Conservation (phyloP, 2,797 vertebrate species). For the Sebastes taczanowskii region DNA sequence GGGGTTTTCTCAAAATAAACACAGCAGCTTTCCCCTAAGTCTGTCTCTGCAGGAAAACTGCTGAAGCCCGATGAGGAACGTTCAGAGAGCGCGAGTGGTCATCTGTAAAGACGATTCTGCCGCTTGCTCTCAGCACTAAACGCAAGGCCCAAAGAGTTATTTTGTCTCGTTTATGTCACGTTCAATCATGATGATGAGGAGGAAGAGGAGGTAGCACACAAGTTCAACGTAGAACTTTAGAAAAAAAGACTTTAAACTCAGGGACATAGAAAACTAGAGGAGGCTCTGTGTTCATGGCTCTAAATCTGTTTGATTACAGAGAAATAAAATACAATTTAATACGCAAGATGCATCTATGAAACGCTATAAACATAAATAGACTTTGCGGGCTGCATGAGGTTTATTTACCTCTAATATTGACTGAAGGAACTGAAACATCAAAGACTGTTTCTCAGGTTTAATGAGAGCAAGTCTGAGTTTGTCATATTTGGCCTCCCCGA, state of each 20-base stretch:
- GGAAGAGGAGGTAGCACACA: neutral
- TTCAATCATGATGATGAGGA: conserved; percentile 26
- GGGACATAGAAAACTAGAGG: neutral
- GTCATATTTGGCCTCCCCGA: conserved; percentile 20
- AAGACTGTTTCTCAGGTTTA: conserved; percentile 33
- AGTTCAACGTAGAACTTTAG: neutral
- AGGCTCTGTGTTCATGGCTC: neutral
- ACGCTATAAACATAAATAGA: neutral
- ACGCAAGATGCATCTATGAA: neutral
- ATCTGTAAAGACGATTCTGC: conserved; percentile 18
- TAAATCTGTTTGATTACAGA: neutral
- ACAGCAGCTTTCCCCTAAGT: neutral
- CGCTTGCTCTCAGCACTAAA: neutral
- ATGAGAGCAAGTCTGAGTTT: conserved; percentile 43
- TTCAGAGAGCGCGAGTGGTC: conserved; percentile 13
- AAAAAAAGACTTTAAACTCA: neutral
- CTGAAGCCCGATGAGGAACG: neutral
- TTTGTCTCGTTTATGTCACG: conserved; percentile 32
- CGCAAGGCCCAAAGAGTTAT: conserved; percentile 6
- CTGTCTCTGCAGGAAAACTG: neutral
- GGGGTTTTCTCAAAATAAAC: conserved; percentile 26
- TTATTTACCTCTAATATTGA: conserved; percentile 42
- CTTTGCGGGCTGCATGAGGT: neutral
- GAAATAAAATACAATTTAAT: neutral
- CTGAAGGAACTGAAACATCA: conserved; percentile 36